These are phyloP conservation scores for Idaea biselata DNA, from an alignment of 2,888 invertebrate genomes.

Conservation along the genomic window DNA sequence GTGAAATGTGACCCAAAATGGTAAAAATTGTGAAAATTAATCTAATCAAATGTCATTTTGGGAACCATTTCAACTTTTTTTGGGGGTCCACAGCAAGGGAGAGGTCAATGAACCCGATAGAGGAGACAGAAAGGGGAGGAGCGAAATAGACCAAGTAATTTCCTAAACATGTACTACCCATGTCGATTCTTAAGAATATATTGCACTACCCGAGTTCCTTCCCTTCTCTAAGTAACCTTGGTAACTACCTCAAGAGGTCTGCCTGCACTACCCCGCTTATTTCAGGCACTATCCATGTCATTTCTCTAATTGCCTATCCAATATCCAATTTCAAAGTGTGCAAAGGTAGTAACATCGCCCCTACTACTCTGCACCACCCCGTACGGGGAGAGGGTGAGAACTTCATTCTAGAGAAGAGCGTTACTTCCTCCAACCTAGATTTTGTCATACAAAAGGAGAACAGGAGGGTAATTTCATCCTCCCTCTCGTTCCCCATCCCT, in stretches of 20 bases:
- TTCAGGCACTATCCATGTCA: background rate
- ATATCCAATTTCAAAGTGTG: background rate
- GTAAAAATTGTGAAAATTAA: slow-evolving; percentile 24
- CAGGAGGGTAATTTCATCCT: too few species aligned
- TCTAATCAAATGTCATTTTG: slow-evolving; percentile 28
- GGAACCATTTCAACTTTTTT: slow-evolving; percentile 29
- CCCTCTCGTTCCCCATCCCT: too few species aligned
- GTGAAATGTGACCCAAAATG: slow-evolving; percentile 31
- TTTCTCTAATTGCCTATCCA: background rate
- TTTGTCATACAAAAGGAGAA: too few species aligned
- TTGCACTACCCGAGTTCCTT: background rate
- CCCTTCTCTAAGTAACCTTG: background rate
- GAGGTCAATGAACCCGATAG: slow-evolving; percentile 7
- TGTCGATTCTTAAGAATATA: background rate
- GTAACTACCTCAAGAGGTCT: background rate
- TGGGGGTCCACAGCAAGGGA: slow-evolving; percentile 29
- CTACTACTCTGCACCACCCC: too few species aligned
- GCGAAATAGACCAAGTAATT: background rate
- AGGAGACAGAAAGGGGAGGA: background rate
- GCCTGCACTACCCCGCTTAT: background rate
- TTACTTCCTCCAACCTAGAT: too few species aligned
- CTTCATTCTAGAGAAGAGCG: too few species aligned
- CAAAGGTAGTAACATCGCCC: background rate
- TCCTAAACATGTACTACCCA: slow-evolving; percentile 1
- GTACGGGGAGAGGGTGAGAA: too few species aligned